Evolutionary conservation across 1,140 invertebrate genomes (phyloP).

Genomic region (Drosophila sulfurigaster): DNA sequence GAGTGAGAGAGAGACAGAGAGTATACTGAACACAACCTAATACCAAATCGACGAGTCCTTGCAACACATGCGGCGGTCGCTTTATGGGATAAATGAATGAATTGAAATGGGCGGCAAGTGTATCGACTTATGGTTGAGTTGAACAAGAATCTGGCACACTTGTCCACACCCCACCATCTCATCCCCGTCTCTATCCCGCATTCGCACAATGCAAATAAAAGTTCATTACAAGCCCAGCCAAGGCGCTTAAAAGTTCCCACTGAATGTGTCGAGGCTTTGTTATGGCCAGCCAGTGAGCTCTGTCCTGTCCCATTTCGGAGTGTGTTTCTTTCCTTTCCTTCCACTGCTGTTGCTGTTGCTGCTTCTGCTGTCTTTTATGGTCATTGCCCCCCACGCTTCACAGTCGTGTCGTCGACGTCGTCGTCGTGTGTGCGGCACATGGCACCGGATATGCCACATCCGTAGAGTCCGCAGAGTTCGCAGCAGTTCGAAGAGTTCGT

Average conservation of each 20-base stretch:
- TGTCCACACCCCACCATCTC: constrained; percentile 23
- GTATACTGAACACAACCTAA: too few relatives aligned
- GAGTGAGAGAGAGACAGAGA: not conserved
- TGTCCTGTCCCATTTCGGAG: constrained; percentile 21
- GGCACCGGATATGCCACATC: constrained; percentile 75
- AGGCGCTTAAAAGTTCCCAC: constrained; percentile 69
- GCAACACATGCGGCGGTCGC: constrained; percentile 37
- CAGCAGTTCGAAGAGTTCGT: constrained; percentile 28
- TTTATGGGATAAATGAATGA: constrained; percentile 76
- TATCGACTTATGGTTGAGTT: constrained; percentile 72
- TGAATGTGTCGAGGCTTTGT: constrained; percentile 54
- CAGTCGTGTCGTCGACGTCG: constrained; percentile 38
- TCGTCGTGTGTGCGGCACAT: constrained; percentile 51
- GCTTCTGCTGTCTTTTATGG: constrained; percentile 57
- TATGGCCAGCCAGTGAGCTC: constrained; percentile 25
- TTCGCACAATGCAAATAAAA: constrained; percentile 77
- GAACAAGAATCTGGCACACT: constrained; percentile 59
- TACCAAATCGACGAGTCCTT: constrained; percentile 24
- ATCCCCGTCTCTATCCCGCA: not conserved
- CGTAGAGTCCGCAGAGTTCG: constrained; percentile 57
- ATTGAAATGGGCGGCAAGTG: constrained; percentile 79
- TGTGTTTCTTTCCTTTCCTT: not conserved
- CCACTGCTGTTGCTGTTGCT: not conserved
- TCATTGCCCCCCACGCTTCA: constrained; percentile 58
- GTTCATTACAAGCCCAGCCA: constrained; percentile 75